Percentiles rank a stretch among this genome's conserved stretches.
phyloP scores from a whole-genome alignment of 2,888 invertebrate species.

The Acronicta alni region DNA sequence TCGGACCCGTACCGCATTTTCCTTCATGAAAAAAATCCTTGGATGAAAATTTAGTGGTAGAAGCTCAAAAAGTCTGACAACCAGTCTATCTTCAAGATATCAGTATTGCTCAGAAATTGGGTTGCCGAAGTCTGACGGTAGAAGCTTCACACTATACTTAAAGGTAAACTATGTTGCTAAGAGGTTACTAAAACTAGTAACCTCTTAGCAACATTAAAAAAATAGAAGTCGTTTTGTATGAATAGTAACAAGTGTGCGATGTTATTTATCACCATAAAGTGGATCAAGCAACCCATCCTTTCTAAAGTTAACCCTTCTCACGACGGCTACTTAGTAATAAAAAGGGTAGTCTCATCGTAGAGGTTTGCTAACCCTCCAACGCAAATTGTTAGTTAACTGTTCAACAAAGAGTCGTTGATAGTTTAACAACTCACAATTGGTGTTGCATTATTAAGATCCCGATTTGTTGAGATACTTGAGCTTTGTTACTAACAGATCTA shows the following conservation, averaged over 20 bases:
- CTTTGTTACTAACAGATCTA: neutral
- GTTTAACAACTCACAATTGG: slow-evolving; percentile 1
- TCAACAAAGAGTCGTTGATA: slow-evolving; percentile 1
- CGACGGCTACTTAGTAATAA: slow-evolving; percentile 3
- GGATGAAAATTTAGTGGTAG: no score
- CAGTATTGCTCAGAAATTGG: no score
- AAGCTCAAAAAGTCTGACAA: no score
- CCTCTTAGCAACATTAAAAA: no score
- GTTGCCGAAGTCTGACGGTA: no score
- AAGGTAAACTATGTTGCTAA: no score
- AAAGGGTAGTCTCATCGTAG: neutral
- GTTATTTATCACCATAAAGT: neutral
- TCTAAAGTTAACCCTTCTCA: neutral
- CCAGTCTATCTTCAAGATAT: no score
- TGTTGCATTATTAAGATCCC: slow-evolving; percentile 1
- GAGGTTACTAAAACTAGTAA: no score
- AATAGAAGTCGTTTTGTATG: neutral
- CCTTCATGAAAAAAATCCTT: no score
- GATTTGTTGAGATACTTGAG: neutral
- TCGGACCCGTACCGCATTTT: no score
- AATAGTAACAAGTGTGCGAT: neutral
- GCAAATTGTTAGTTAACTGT: slow-evolving; percentile 1
- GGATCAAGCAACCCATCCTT: neutral
- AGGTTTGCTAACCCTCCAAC: neutral
- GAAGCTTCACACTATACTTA: no score